A percentile compares a stretch with the other conserved stretches of the same genome.
These are phyloP conservation scores for Centropus unirufus DNA, from an alignment of 2,113 vertebrate species.

Conservation along the genomic window DNA sequence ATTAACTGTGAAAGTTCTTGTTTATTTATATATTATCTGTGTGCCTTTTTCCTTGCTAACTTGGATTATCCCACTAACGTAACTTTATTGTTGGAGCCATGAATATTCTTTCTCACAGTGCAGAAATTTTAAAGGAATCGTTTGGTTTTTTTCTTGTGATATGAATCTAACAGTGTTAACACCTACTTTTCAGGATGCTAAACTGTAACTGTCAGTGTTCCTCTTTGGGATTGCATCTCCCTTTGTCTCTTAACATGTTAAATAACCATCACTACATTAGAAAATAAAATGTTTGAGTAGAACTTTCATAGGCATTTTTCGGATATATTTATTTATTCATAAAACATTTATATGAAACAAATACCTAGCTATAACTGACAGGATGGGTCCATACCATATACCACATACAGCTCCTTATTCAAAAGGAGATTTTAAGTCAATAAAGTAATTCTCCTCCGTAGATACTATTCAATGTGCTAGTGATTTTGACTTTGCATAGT, in stretches of 20 bases:
- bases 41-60: neutral
- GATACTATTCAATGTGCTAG: neutral
- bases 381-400: rapidly evolving
- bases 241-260: neutral
- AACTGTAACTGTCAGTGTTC: neutral
- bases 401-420: neutral
- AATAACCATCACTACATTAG: neutral
- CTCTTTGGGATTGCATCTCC: neutral
- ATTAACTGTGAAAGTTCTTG: neutral
- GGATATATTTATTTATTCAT: neutral
- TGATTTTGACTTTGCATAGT: neutral
- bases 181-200: neutral
- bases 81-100: neutral
- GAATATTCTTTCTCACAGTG: neutral
- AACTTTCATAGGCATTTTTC: neutral
- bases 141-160: neutral
- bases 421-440: neutral
- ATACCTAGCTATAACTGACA: neutral
- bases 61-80: neutral
- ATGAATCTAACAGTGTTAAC: neutral
- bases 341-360: neutral
- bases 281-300: neutral
- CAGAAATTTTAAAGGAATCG: neutral
- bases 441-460: neutral
- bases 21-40: neutral